Conservation (phyloP, 2,797 vertebrate genomes). For the Acridotheres tristis region DNA sequence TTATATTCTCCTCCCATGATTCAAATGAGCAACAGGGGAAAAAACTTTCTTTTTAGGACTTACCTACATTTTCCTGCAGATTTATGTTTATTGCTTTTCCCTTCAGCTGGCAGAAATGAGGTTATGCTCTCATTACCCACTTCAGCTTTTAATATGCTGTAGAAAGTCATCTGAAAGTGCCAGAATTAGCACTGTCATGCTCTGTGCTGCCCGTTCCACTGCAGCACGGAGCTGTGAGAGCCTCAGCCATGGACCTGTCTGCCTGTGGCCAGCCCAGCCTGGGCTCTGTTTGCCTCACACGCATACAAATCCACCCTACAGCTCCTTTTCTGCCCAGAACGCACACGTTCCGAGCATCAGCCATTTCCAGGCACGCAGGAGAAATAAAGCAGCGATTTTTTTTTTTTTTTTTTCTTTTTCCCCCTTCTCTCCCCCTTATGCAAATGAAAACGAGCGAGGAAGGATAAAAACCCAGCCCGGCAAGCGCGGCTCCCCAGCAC, state of each 20-base stretch:
- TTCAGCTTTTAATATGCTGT: neutral
- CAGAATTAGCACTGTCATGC: conserved; percentile 71
- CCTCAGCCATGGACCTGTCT: conserved; percentile 36
- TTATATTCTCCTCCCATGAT: neutral
- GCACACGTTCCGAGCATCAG: neutral
- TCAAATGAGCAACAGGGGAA: neutral
- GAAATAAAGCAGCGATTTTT: conserved; percentile 23
- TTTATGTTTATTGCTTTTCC: neutral
- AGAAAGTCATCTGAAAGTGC: conserved; percentile 24
- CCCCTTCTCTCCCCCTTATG: conserved; percentile 38
- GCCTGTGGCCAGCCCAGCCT: neutral
- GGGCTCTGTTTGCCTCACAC: neutral
- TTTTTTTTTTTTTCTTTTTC: neutral
- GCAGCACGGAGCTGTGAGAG: conserved; percentile 39
- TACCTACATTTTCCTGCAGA: neutral
- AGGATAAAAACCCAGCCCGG: neutral
- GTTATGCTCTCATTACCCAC: neutral
- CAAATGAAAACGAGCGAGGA: conserved; percentile 51
- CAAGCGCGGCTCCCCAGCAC: conserved; percentile 33
- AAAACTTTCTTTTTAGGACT: conserved; percentile 23
- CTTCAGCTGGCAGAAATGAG: neutral
- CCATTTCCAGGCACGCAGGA: neutral
- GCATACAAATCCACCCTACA: conserved; percentile 13
- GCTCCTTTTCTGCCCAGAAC: neutral
- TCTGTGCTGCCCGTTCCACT: conserved; percentile 35